Conservation (phyloP, 2,888 invertebrate genomes). For the Hipparchia semele region DNA sequence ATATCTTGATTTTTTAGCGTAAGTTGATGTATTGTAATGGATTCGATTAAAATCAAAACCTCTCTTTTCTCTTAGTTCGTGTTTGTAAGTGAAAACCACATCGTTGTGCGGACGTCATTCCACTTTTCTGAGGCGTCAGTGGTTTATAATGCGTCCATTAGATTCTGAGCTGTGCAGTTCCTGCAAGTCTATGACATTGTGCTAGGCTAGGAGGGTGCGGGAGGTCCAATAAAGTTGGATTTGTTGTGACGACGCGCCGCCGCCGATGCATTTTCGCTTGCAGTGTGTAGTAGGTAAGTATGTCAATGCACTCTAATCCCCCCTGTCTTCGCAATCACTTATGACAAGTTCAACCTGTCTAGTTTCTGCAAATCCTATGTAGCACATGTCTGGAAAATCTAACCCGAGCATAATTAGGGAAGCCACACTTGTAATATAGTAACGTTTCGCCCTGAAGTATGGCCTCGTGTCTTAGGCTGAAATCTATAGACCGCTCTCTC, state of each 20-base stretch:
- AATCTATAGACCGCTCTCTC: no score
- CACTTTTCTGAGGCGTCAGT: slow-evolving; percentile 79
- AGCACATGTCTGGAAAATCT: slow-evolving; percentile 39
- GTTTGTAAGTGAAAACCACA: slow-evolving; percentile 78
- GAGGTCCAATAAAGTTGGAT: slow-evolving; percentile 60
- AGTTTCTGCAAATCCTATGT: slow-evolving; percentile 47
- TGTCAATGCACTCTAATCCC: slow-evolving; percentile 80
- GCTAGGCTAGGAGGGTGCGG: slow-evolving; percentile 43
- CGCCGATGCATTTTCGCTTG: slow-evolving; percentile 75
- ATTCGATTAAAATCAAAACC: slow-evolving; percentile 45
- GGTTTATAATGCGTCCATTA: slow-evolving; percentile 63
- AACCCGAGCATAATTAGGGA: neutral
- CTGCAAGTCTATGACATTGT: slow-evolving; percentile 44
- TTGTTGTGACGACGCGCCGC: slow-evolving; percentile 65
- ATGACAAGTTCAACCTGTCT: slow-evolving; percentile 73
- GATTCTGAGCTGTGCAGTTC: slow-evolving; percentile 54
- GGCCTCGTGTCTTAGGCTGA: no score
- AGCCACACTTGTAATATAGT: no score
- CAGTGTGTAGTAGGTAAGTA: slow-evolving; percentile 80
- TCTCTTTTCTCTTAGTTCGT: slow-evolving; percentile 66
- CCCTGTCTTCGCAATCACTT: slow-evolving; percentile 71
- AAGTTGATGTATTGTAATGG: neutral
- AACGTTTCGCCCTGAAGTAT: no score
- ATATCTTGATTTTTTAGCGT: neutral
- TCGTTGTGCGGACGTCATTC: slow-evolving; percentile 78